These are phyloP conservation scores for Sebastes miniatus DNA, from an alignment of 2,797 vertebrate genomes.

Conservation along the genomic window DNA sequence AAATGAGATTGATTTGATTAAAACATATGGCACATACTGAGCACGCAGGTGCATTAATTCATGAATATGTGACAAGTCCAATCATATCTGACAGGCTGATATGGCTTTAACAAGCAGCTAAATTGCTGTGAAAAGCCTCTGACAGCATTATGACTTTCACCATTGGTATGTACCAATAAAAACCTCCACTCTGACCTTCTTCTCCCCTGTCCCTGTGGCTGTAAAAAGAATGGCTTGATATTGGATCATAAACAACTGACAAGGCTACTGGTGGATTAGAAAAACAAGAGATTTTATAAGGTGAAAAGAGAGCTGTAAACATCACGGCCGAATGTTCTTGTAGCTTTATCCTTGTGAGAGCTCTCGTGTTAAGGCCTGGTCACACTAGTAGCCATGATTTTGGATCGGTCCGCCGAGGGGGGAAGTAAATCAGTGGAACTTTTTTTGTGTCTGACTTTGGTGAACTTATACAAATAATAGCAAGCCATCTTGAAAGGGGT, in stretches of 20 bases:
- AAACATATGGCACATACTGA: neutral
- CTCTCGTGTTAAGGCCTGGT: neutral
- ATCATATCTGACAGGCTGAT: constrained; percentile 42
- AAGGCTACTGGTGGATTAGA: constrained; percentile 52
- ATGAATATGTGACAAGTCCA: constrained; percentile 10
- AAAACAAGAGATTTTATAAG: constrained; percentile 56
- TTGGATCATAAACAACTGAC: constrained; percentile 74
- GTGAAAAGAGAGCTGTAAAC: constrained; percentile 53
- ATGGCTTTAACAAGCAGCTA: constrained; percentile 59
- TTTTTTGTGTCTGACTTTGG: neutral
- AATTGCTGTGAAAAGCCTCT: constrained; percentile 64
- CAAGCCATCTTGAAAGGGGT: neutral
- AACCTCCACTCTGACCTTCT: constrained; percentile 62
- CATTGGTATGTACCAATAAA: constrained; percentile 64
- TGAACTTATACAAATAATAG: neutral
- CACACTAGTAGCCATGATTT: neutral
- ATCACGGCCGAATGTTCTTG: neutral
- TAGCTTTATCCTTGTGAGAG: constrained; percentile 13
- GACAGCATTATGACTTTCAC: constrained; percentile 58
- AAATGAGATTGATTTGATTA: constrained; percentile 41
- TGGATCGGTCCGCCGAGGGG: neutral
- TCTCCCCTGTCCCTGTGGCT: constrained; percentile 26
- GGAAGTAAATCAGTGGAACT: neutral
- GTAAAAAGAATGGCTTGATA: constrained; percentile 68
- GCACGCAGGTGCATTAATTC: constrained; percentile 1